A percentile compares a stretch with the other conserved stretches of the same genome.
Conservation (phyloP, 2,113 vertebrate species). For the Antechinus stuartii region DNA sequence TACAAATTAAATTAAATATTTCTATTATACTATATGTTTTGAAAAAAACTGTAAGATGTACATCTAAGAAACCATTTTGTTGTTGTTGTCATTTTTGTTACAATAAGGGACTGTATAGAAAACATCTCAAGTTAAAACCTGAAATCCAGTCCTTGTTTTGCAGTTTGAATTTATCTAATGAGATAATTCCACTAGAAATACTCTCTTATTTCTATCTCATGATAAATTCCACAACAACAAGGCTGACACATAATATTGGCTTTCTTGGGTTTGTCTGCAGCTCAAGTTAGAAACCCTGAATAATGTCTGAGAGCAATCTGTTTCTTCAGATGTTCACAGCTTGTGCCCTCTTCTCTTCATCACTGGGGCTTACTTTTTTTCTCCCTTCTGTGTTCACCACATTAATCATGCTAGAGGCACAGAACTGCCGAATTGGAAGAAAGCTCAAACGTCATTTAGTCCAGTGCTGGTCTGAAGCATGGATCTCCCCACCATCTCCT, state of each 20-base stretch:
- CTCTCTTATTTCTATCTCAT: not conserved
- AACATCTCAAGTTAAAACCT: not conserved
- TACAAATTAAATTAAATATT: too few relatives aligned
- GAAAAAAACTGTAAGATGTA: not conserved
- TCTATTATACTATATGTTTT: not conserved
- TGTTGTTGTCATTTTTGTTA: not conserved
- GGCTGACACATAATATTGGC: not conserved
- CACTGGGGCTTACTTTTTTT: not conserved
- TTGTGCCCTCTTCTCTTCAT: not conserved
- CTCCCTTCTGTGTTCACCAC: not conserved
- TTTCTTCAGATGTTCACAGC: accelerated
- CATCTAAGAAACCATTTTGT: not conserved
- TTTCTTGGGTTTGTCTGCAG: not conserved
- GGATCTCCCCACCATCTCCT: not conserved
- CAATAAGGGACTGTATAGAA: not conserved
- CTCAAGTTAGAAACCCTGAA: not conserved
- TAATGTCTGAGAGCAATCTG: not conserved
- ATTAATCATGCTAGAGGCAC: not conserved
- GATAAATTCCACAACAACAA: not conserved
- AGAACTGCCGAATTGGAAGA: not conserved
- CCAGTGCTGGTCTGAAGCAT: not conserved
- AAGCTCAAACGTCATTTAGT: not conserved
- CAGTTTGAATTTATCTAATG: not conserved
- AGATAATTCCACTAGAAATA: not conserved
- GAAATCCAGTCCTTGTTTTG: not conserved